Conservation (phyloP, 2,797 vertebrate genomes). For the Garrulus glandarius region DNA sequence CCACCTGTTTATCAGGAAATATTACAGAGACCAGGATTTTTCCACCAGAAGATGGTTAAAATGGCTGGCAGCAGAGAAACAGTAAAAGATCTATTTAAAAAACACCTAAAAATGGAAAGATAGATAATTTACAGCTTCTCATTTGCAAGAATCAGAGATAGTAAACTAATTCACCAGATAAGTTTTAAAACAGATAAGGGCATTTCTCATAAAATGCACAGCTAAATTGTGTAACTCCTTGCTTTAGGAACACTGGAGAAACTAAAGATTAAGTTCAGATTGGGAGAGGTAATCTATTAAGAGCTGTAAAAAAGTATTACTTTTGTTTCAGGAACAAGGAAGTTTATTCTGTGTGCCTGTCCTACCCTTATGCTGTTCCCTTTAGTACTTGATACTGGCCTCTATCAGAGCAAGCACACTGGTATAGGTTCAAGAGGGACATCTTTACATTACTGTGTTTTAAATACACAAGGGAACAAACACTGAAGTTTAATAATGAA, state of each 20-base stretch:
- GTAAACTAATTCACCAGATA: neutral
- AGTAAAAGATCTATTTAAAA: neutral
- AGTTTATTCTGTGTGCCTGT: neutral
- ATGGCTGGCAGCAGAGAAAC: neutral
- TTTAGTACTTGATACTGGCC: neutral
- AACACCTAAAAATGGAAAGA: neutral
- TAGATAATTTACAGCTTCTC: neutral
- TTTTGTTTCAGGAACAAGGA: neutral
- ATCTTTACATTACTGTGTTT: fast-evolving
- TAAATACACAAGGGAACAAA: neutral
- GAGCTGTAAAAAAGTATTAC: neutral
- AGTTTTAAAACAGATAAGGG: neutral
- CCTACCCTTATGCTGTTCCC: neutral
- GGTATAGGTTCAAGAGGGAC: neutral
- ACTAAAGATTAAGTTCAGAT: neutral
- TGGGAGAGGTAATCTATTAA: neutral
- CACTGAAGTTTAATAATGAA: neutral
- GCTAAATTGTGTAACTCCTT: neutral
- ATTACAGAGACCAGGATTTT: neutral
- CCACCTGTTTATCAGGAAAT: neutral
- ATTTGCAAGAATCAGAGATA: neutral
- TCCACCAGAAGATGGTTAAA: neutral
- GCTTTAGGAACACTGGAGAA: neutral
- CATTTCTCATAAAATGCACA: neutral
- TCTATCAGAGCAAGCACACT: neutral